These are phyloP conservation scores for Orchesella cincta DNA, from an alignment of 1,140 invertebrate species.

Conservation along the genomic window DNA sequence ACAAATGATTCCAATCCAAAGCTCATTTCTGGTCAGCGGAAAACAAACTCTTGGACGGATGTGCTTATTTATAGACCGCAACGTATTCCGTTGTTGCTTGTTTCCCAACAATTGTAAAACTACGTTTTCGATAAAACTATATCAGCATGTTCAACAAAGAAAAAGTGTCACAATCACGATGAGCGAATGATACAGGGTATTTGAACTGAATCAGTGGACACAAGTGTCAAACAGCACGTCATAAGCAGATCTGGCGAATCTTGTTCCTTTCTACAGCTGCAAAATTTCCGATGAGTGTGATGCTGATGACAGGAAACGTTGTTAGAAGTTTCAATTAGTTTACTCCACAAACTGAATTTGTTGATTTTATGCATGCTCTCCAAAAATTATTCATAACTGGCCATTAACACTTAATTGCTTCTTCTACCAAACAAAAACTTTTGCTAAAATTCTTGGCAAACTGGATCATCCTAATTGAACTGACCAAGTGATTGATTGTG, in stretches of 20 bases:
- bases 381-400: background rate
- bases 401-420: background rate
- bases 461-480: no score
- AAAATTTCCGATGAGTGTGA: constrained; percentile 18
- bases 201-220: no score
- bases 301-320: background rate
- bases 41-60: background rate
- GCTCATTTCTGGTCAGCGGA: background rate
- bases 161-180: background rate
- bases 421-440: background rate
- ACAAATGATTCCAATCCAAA: background rate
- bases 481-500: background rate
- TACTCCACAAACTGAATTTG: constrained; percentile 21
- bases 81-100: background rate
- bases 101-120: background rate
- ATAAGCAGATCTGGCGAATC: constrained; percentile 11
- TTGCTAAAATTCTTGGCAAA: no score
- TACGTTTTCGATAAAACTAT: background rate
- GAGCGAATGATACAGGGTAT: no score
- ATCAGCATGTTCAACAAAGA: background rate
- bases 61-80: background rate
- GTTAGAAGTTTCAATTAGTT: background rate
- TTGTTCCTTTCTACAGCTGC: constrained; percentile 11
- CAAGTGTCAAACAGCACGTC: background rate
- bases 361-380: constrained; percentile 7